Evolutionary conservation across 2,888 invertebrate species (phyloP).

Genomic region (Drosophila cognata): DNA sequence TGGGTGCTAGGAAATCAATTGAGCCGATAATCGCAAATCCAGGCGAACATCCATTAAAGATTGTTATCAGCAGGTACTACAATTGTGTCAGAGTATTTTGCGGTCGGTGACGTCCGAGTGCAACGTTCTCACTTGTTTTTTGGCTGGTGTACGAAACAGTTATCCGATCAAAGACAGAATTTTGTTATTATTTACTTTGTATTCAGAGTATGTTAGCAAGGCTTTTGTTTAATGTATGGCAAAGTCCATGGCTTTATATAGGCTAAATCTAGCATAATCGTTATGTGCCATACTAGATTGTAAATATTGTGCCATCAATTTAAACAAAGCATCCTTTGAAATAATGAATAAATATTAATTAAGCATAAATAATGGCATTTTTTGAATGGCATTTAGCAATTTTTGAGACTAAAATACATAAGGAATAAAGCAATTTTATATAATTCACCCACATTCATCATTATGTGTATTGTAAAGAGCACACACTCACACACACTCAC

Average conservation of each 20-base stretch:
- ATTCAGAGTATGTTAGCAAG: background rate
- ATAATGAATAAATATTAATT: background rate
- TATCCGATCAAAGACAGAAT: constrained; percentile 12
- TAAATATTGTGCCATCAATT: background rate
- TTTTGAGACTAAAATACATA: background rate
- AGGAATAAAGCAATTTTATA: background rate
- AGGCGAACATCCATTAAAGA: background rate
- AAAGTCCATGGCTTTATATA: background rate
- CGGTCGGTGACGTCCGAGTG: background rate
- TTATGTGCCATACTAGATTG: background rate
- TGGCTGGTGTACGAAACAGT: background rate
- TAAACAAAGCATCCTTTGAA: background rate
- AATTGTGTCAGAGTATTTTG: background rate
- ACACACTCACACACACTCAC: background rate
- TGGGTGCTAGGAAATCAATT: background rate
- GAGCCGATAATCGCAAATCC: background rate
- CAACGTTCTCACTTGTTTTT: background rate
- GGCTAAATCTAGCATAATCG: background rate
- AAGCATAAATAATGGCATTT: background rate
- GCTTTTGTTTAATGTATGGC: background rate
- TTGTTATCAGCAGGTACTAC: background rate
- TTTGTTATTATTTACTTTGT: constrained; percentile 7
- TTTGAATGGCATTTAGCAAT: background rate
- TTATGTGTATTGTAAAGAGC: background rate
- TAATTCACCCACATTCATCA: background rate